Evolutionary conservation across 2,888 invertebrate genomes (phyloP).

Genomic region (Mythimna albipuncta): DNA sequence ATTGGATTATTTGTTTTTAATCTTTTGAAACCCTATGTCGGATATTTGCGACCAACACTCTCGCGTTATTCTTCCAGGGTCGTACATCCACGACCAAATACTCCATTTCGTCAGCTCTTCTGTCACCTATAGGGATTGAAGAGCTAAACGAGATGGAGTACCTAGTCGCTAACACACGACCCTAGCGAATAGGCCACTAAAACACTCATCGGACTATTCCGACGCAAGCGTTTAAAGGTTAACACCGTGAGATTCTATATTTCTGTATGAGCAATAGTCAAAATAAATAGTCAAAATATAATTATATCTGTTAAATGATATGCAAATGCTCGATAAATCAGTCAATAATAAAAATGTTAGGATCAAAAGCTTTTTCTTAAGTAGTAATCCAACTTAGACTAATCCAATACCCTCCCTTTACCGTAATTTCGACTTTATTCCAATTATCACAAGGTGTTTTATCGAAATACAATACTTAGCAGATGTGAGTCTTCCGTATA

Average conservation of each 20-base stretch:
- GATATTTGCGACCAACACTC: no score
- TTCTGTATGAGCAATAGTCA: constrained; percentile 14
- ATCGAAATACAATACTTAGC: constrained; percentile 50
- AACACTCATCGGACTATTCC: no score
- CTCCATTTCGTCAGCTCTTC: no score
- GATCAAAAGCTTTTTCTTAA: constrained; percentile 12
- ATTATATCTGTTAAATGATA: constrained; percentile 35
- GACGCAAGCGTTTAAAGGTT: neutral
- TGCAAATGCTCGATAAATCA: constrained; percentile 45
- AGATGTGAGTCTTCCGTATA: constrained; percentile 52
- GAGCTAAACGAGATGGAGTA: no score
- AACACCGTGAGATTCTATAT: constrained; percentile 30
- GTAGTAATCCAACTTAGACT: constrained; percentile 52
- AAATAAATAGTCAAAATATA: constrained; percentile 9
- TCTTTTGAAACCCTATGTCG: no score
- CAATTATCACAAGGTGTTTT: constrained; percentile 45
- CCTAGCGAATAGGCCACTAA: no score
- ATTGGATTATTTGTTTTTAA: constrained; percentile 44
- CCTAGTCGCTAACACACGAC: no score
- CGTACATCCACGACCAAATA: no score
- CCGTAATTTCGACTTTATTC: constrained; percentile 46
- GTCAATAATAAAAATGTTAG: constrained; percentile 35
- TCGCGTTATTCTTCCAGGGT: no score
- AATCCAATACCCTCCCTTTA: constrained; percentile 41
- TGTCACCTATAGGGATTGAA: no score